Evolutionary conservation across 1,140 invertebrate genomes (phyloP).

Genomic region (Phthorimaea operculella): DNA sequence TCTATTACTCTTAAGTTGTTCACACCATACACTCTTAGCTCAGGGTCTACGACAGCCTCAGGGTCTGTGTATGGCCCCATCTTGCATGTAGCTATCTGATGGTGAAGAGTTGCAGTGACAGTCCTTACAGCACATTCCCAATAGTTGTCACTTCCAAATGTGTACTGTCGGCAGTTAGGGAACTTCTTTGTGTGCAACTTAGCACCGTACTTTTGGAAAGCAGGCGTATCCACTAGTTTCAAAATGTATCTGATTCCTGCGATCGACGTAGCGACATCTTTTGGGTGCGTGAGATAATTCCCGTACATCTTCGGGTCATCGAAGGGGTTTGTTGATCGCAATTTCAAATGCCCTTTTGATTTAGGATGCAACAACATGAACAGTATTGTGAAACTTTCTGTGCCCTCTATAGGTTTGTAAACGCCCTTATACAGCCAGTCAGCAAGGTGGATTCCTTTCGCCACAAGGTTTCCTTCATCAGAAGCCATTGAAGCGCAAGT

Average conservation of each 20-base stretch:
- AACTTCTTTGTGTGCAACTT: constrained; percentile 68
- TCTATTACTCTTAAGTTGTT: constrained; percentile 79
- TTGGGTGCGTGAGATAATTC: constrained; percentile 76
- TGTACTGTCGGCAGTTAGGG: constrained; percentile 68
- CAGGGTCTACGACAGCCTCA: constrained; percentile 78
- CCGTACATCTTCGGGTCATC: constrained; percentile 79
- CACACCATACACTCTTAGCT: constrained; percentile 77
- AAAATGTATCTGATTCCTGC: constrained; percentile 75
- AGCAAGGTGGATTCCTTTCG: constrained; percentile 67
- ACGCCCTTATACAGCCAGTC: constrained; percentile 70
- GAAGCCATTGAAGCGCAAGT: constrained; percentile 68
- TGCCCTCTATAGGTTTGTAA: constrained; percentile 68
- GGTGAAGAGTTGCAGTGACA: constrained; percentile 73
- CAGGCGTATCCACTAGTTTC: constrained; percentile 69
- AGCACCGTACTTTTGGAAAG: constrained; percentile 71
- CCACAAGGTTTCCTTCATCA: constrained; percentile 71
- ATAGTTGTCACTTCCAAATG: constrained; percentile 73
- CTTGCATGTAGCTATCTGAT: constrained; percentile 77
- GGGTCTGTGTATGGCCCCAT: constrained; percentile 79
- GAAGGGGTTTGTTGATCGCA: constrained; percentile 78
- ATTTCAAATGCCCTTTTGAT: constrained; percentile 75
- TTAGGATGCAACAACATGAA: constrained; percentile 81
- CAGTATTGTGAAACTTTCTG: constrained; percentile 74
- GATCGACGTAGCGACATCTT: constrained; percentile 75
- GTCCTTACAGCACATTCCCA: constrained; percentile 79